These are phyloP conservation scores for Nycteola revayana DNA, from an alignment of 2,888 invertebrate species.

Conservation along the genomic window DNA sequence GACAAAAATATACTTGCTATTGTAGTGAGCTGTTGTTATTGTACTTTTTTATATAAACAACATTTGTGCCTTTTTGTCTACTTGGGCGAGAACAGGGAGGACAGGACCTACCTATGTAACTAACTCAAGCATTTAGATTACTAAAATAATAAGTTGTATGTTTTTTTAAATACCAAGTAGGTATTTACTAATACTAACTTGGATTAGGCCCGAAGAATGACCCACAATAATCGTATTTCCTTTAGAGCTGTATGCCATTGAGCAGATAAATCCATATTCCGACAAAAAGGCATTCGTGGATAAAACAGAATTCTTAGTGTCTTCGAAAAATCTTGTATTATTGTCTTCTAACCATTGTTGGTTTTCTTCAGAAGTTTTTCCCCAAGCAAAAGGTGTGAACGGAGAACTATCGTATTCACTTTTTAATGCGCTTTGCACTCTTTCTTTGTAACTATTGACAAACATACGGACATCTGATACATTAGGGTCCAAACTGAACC, in stretches of 20 bases:
- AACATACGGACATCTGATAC: slow-evolving; percentile 56
- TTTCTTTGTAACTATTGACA: slow-evolving; percentile 49
- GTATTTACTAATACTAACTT: no score
- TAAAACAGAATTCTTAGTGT: slow-evolving; percentile 51
- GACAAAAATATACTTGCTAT: no score
- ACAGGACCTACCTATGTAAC: no score
- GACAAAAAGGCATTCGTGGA: slow-evolving; percentile 44
- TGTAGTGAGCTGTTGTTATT: no score
- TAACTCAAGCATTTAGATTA: no score
- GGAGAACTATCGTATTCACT: slow-evolving; percentile 36
- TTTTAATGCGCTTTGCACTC: slow-evolving; percentile 44
- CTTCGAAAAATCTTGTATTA: slow-evolving; percentile 48
- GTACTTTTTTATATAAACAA: no score
- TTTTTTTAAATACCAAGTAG: no score
- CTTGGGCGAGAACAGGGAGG: no score
- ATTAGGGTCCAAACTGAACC: slow-evolving; percentile 46
- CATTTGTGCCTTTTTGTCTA: no score
- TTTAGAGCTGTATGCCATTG: slow-evolving; percentile 61
- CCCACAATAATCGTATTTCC: slow-evolving; percentile 69
- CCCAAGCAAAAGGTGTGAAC: slow-evolving; percentile 56
- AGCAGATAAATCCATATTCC: slow-evolving; percentile 54
- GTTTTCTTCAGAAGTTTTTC: slow-evolving; percentile 32
- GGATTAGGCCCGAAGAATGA: slow-evolving; percentile 77
- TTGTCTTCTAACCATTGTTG: slow-evolving; percentile 56
- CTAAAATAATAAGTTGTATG: no score